These are phyloP conservation scores for Brachypteracias leptosomus DNA, from an alignment of 2,113 vertebrate species.

Conservation along the genomic window DNA sequence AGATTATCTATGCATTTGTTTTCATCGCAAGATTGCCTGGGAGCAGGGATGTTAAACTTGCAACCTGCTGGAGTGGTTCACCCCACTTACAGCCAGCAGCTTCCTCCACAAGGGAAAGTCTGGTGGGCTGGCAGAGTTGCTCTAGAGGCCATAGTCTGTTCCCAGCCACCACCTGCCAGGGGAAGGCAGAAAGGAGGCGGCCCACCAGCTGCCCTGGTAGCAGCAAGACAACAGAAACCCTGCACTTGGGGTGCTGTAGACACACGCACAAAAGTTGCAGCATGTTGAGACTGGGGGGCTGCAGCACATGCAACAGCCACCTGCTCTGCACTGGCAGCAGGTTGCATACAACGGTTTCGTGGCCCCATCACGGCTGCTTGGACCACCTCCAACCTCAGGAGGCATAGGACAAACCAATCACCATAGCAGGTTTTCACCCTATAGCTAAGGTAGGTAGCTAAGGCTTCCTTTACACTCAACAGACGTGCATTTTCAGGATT, in stretches of 20 bases:
- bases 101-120: not conserved
- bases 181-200: not conserved
- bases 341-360: accelerated
- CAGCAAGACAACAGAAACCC: not conserved
- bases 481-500: not conserved
- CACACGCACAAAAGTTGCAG: accelerated
- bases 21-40: not conserved
- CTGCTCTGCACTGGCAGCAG: not conserved
- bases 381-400: not conserved
- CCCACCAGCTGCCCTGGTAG: not conserved
- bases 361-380: not conserved
- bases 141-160: not conserved
- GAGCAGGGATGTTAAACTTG: not conserved
- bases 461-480: not conserved
- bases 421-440: accelerated
- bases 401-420: not conserved
- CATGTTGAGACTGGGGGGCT: not conserved
- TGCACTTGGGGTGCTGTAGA: not conserved
- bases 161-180: not conserved
- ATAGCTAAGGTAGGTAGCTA: not conserved
- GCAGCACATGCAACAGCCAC: not conserved
- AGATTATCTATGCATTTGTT: not conserved
- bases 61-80: accelerated
- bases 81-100: accelerated
- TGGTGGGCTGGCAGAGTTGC: too few species aligned